A percentile compares a stretch with the other conserved stretches of the same genome.
Evolutionary conservation across 2,888 invertebrate genomes (phyloP).

Genomic region (Synanthedon tipuliformis): DNA sequence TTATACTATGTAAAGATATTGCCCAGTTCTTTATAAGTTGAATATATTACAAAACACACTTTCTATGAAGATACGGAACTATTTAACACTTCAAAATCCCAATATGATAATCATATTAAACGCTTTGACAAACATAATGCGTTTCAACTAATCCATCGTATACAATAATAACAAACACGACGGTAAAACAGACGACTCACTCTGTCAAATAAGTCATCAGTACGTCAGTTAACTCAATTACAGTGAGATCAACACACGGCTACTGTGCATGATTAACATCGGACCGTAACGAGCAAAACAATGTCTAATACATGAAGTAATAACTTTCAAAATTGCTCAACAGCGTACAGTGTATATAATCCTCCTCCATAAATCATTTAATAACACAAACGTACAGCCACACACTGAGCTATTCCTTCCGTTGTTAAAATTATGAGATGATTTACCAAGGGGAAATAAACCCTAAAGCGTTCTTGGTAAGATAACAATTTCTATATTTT

Average conservation of each 20-base stretch:
- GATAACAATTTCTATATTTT: neutral
- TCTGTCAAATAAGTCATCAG: slow-evolving; percentile 69
- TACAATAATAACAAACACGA: slow-evolving; percentile 16
- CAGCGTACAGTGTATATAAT: slow-evolving; percentile 38
- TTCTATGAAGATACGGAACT: too few relatives aligned
- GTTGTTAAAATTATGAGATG: slow-evolving; percentile 36
- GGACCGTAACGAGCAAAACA: slow-evolving; percentile 20
- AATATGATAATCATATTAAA: slow-evolving; percentile 1
- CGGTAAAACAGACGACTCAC: slow-evolving; percentile 52
- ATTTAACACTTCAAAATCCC: too few relatives aligned
- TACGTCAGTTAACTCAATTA: slow-evolving; percentile 69
- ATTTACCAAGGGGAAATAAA: slow-evolving; percentile 13
- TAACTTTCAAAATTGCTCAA: slow-evolving; percentile 37
- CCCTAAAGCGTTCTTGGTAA: slow-evolving; percentile 12
- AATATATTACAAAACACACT: too few relatives aligned
- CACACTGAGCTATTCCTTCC: slow-evolving; percentile 67
- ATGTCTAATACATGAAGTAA: slow-evolving; percentile 25
- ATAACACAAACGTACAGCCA: slow-evolving; percentile 68
- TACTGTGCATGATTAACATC: slow-evolving; percentile 61
- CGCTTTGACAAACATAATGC: slow-evolving; percentile 13
- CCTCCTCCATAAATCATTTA: slow-evolving; percentile 68
- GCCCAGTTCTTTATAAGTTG: too few relatives aligned
- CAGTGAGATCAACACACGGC: slow-evolving; percentile 65
- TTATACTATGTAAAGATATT: too few relatives aligned
- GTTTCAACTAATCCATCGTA: slow-evolving; percentile 32